Evolutionary conservation across 1,140 invertebrate genomes (phyloP).

Genomic region (Brachionus rubens): DNA sequence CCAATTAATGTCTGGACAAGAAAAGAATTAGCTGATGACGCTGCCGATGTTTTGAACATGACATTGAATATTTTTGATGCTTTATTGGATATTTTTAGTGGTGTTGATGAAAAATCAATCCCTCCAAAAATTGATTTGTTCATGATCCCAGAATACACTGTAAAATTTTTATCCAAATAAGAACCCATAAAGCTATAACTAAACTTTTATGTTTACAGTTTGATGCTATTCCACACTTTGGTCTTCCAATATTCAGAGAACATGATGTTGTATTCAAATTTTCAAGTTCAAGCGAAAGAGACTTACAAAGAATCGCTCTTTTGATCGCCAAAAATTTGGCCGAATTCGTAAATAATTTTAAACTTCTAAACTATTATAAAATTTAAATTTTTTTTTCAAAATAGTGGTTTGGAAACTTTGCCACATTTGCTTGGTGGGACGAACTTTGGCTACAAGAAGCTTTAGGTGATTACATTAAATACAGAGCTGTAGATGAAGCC

Average conservation of each 20-base stretch:
- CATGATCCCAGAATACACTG: constrained; percentile 35
- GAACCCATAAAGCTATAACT: not conserved
- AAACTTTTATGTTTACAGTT: not conserved
- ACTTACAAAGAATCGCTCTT: constrained; percentile 25
- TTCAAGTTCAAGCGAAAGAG: constrained; percentile 19
- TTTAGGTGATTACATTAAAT: constrained; percentile 45
- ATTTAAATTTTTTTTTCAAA: not conserved
- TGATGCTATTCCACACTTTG: constrained; percentile 27
- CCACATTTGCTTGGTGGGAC: constrained; percentile 30
- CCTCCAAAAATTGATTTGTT: constrained; percentile 29
- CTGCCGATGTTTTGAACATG: not conserved
- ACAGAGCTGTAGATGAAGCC: constrained; percentile 20
- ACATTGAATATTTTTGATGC: not conserved
- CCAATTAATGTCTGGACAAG: not conserved
- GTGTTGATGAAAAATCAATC: not conserved
- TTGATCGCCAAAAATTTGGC: constrained; percentile 45
- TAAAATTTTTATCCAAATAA: not conserved
- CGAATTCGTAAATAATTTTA: constrained; percentile 27
- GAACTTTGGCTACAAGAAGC: constrained; percentile 45
- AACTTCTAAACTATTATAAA: not conserved
- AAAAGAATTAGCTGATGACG: not conserved
- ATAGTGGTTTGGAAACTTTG: constrained; percentile 41
- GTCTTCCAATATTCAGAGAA: constrained; percentile 28
- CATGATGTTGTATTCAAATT: not conserved
- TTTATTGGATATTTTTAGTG: constrained; percentile 18